phyloP scores from a whole-genome alignment of 2,113 vertebrate genomes.

The Ciconia maguari region DNA sequence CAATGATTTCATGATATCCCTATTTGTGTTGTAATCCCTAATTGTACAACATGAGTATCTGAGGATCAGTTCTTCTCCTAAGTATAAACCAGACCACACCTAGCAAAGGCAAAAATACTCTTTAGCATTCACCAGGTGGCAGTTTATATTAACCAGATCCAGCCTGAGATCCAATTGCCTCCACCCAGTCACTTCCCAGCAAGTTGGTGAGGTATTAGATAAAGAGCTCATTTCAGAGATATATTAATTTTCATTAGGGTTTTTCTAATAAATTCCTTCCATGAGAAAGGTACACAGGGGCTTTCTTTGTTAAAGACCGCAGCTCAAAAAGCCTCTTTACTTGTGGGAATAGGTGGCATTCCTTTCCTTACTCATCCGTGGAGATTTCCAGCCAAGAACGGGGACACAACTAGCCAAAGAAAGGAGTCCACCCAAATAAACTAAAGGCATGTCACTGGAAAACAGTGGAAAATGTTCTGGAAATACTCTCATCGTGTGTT shows the following conservation, averaged over 20 bases:
- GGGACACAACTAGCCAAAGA: background rate
- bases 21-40: background rate
- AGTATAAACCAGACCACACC: background rate
- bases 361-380: background rate
- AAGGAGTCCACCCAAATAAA: conserved; percentile 1
- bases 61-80: background rate
- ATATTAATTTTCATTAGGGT: background rate
- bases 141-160: background rate
- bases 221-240: background rate
- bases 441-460: background rate
- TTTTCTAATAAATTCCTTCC: conserved; percentile 15
- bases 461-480: conserved; percentile 14
- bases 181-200: background rate
- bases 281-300: background rate
- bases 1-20: background rate
- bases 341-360: conserved; percentile 2
- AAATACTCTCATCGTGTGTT: background rate
- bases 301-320: background rate
- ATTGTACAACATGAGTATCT: background rate
- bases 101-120: background rate
- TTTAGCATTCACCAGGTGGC: conserved; percentile 8
- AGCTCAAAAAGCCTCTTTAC: background rate
- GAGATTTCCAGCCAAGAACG: background rate
- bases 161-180: background rate
- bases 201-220: background rate